Conservation (phyloP, 2,113 vertebrate genomes). For the Siphamia tubifer region DNA sequence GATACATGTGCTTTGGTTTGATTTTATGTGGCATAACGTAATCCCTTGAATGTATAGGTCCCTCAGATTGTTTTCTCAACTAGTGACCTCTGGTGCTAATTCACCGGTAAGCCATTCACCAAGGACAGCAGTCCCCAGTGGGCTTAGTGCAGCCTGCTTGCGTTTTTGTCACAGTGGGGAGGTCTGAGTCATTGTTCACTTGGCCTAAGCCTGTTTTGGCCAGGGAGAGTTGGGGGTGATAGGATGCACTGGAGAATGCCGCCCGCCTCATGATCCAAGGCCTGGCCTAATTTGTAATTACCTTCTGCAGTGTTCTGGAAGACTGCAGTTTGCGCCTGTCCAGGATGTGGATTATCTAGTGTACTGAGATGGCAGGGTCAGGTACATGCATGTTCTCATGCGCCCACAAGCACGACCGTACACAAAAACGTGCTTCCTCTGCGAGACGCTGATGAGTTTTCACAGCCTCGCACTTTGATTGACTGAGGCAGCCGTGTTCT, state of each 20-base stretch:
- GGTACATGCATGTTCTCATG: conserved; percentile 5
- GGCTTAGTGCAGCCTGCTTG: conserved; percentile 49
- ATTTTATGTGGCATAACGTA: neutral
- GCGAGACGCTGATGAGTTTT: conserved; percentile 50
- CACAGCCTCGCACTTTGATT: conserved; percentile 47
- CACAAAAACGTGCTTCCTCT: neutral
- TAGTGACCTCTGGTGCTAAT: conserved; percentile 56
- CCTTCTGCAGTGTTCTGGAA: conserved; percentile 77
- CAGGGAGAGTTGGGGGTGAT: conserved; percentile 35
- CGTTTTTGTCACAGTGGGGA: conserved; percentile 52
- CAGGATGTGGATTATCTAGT: conserved; percentile 69
- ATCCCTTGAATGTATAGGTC: neutral
- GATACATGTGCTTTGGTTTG: too few species aligned
- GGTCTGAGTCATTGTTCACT: conserved; percentile 68
- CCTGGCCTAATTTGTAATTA: conserved; percentile 78
- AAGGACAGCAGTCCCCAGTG: conserved; percentile 46
- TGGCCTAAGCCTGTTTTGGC: conserved; percentile 62
- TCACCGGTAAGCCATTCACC: conserved; percentile 56
- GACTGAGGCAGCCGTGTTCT: conserved; percentile 53
- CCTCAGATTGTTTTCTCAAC: neutral
- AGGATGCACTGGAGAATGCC: conserved; percentile 53
- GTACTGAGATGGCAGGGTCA: conserved; percentile 51
- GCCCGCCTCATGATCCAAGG: conserved; percentile 63
- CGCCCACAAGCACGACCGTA: neutral
- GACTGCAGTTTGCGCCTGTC: conserved; percentile 66